phyloP scores from a whole-genome alignment of 2,888 invertebrate species.

The Coecobrya sp. region DNA sequence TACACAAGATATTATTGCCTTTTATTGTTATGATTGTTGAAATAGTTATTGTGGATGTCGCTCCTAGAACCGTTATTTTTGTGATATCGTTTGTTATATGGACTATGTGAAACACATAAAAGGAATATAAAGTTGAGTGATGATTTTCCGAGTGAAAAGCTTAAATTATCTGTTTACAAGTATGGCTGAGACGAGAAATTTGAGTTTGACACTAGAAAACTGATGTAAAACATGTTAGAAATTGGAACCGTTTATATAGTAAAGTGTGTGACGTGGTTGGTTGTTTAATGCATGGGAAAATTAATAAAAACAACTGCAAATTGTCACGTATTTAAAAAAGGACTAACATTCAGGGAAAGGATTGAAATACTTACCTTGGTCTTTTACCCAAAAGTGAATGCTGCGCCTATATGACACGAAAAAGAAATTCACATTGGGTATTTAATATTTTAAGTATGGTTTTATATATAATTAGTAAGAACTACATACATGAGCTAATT shows the following conservation, averaged over 20 bases:
- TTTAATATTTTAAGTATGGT: neutral
- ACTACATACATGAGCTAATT: too few relatives aligned
- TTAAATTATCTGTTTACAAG: constrained; percentile 17
- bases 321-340: neutral
- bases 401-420: too few relatives aligned
- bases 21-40: constrained; percentile 52
- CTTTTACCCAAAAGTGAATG: constrained; percentile 96
- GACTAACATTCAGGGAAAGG: too few relatives aligned
- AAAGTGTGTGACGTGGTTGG: too few relatives aligned
- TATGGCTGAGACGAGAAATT: neutral
- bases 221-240: neutral
- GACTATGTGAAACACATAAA: neutral
- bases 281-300: too few relatives aligned
- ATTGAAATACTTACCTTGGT: constrained; percentile 92
- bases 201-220: constrained; percentile 4
- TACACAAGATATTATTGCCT: constrained; percentile 21
- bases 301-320: neutral
- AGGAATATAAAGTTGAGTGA: constrained; percentile 6
- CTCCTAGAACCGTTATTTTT: neutral
- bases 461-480: too few relatives aligned
- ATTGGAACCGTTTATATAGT: too few relatives aligned
- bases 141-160: constrained; percentile 39
- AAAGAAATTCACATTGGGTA: too few relatives aligned
- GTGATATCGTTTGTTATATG: neutral
- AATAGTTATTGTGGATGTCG: neutral